Conservation (phyloP, 2,888 invertebrate genomes). For the Cantharis lateralis region DNA sequence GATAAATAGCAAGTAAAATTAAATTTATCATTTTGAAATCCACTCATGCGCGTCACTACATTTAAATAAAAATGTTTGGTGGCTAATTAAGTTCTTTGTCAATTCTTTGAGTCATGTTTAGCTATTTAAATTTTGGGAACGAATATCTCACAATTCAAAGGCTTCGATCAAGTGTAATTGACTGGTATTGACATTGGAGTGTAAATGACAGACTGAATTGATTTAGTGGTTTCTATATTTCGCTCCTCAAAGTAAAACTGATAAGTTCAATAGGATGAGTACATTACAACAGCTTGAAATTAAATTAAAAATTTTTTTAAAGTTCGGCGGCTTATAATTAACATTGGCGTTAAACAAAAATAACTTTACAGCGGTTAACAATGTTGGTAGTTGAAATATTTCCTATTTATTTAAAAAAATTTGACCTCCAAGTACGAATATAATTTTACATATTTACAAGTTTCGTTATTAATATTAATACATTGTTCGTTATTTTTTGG, state of each 20-base stretch:
- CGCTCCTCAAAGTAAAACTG: background rate
- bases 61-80: background rate
- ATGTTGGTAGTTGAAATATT: background rate
- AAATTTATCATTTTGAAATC: background rate
- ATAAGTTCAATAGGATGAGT: background rate
- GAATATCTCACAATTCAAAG: background rate
- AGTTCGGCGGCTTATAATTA: background rate
- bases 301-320: background rate
- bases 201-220: slow-evolving; percentile 14
- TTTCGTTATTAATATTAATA: background rate
- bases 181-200: background rate
- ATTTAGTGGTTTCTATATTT: slow-evolving; percentile 13
- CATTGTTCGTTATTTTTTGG: background rate
- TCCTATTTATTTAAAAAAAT: background rate
- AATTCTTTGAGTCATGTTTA: background rate
- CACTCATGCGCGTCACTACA: background rate
- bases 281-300: background rate
- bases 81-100: background rate
- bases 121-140: background rate
- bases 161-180: background rate
- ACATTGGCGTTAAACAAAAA: background rate
- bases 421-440: background rate
- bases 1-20: background rate
- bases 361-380: background rate
- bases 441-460: background rate